Base-by-base conservation (phyloP, 2,113 vertebrate genomes). In the Odocoileus hemionus region DNA sequence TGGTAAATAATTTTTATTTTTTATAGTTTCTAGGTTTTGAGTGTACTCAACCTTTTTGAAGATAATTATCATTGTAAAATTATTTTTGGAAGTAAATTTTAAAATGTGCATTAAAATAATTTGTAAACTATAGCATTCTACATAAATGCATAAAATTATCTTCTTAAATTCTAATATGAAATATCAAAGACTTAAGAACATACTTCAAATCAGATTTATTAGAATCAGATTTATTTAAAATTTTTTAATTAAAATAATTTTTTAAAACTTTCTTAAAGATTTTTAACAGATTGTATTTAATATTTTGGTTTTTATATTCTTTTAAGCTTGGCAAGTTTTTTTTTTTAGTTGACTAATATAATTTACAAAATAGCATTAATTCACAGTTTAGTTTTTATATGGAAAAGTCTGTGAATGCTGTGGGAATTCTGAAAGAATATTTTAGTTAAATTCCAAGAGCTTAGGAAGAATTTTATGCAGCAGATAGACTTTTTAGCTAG, bases 361-460 rank as follows among this genome's bases (percentile, higher is more conserved):
- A n/a, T 86, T 70, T 78, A 70, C 3, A 70, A 28, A 52, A 23
- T 26, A 83, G 7, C 82, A 76, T 87, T 94, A 91, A 74, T 87
- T 94, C 97, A 78, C 17, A 85, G 17, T 43, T 94, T 74, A 76
- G n/a, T 86, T 95, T 92, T 91, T 58, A 64, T 45, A 33, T 76
- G 28, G 64, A 74, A 43, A 91, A 82, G 60, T 67, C n/a, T 96
- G 2, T 86, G 88, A 93, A 36, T 95, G 7, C 54, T 86, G 33
- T 94, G 55, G 85, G 45, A 96, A 79, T 78, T 89, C 9, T 85
- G 19, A 94, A 96, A 86, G 23, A 94, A 74, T 87, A n/a, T 76
- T 89, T 84, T 92, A 93, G 33, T 92, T 61, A 91, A 76, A 61
- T 83, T 43, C 9, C 14, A 76, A 92, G 64, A 58, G 4, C 61